A percentile compares a stretch with the other conserved stretches of the same genome.
Conservation (phyloP, 2,888 invertebrate species). For the Ophraella communa region DNA sequence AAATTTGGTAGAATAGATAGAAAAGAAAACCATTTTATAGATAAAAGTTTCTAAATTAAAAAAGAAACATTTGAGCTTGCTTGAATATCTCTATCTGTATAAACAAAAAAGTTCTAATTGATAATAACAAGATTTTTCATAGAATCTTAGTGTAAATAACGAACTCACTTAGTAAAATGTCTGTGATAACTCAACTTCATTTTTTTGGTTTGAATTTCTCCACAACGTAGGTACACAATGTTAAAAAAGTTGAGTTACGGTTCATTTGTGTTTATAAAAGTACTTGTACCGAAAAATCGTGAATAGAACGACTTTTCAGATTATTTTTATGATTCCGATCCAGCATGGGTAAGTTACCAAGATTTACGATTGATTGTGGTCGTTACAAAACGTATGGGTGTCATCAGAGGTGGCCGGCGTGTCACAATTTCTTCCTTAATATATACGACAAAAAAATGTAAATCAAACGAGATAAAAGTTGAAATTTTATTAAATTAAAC, state of each 20-base stretch:
- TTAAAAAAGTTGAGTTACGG: background rate
- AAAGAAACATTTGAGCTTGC: no score
- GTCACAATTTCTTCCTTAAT: background rate
- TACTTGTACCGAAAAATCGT: background rate
- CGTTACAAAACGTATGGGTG: background rate
- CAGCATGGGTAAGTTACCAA: background rate
- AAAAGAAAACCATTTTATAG: no score
- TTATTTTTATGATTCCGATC: background rate
- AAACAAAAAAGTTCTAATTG: no score
- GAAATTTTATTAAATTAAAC: no score
- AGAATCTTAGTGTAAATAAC: no score
- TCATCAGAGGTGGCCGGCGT: background rate
- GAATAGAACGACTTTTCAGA: background rate
- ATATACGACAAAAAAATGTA: background rate
- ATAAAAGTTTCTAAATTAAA: no score
- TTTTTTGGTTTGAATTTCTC: background rate
- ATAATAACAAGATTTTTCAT: no score
- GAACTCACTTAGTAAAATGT: no score
- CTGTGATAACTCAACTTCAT: no score
- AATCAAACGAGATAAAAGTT: background rate
- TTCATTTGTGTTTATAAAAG: background rate
- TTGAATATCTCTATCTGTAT: no score
- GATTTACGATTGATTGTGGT: slow-evolving; percentile 1
- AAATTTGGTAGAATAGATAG: no score
- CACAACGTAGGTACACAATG: background rate